These are phyloP conservation scores for Thrips palmi DNA, from an alignment of 1,140 invertebrate genomes.

Conservation along the genomic window DNA sequence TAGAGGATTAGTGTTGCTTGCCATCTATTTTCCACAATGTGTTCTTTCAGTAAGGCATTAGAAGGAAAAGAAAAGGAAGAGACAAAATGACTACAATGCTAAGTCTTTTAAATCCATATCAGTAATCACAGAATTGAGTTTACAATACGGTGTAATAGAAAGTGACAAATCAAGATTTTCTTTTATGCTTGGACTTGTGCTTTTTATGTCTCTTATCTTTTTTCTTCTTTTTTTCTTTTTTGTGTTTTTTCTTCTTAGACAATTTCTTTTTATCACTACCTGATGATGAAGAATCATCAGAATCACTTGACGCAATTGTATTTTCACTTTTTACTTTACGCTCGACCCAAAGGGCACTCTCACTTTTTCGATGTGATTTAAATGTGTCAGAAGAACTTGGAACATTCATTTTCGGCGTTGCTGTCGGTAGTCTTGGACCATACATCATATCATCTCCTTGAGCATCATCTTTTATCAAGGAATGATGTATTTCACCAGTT, in stretches of 20 bases:
- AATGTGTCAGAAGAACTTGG: too few species aligned
- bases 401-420: too few species aligned
- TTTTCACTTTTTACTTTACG: conserved; percentile 9
- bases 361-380: conserved; percentile 4
- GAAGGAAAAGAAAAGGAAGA: too few species aligned
- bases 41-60: too few species aligned
- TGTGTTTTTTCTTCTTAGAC: conserved; percentile 28
- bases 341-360: background rate
- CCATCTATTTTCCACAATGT: too few species aligned
- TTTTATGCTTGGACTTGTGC: conserved; percentile 18
- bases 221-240: conserved; percentile 19
- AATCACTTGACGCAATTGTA: conserved; percentile 15
- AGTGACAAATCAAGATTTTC: too few species aligned
- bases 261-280: conserved; percentile 24
- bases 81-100: too few species aligned
- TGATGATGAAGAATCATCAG: conserved; percentile 12
- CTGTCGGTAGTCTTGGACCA: conserved; percentile 33
- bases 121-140: too few species aligned
- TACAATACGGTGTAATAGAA: too few species aligned
- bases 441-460: conserved; percentile 22
- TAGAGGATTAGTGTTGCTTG: too few species aligned
- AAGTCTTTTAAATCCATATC: too few species aligned
- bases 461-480: conserved; percentile 6
- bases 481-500: background rate
- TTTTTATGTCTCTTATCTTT: conserved; percentile 20